These are phyloP conservation scores for Phthorimaea operculella DNA, from an alignment of 1,140 invertebrate species.

Conservation along the genomic window DNA sequence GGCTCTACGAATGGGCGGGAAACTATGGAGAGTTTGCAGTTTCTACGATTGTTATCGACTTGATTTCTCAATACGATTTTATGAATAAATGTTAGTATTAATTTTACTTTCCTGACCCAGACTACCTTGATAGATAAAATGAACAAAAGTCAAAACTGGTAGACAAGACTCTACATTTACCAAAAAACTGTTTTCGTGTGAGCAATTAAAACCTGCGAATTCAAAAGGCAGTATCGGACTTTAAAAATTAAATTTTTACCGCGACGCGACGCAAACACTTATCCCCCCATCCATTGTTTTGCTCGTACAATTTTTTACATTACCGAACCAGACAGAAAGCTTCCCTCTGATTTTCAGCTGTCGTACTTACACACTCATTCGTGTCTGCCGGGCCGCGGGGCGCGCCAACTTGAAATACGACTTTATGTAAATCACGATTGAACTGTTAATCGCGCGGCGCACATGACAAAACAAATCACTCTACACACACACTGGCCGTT, in stretches of 20 bases:
- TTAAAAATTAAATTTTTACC: no score
- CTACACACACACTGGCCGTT: constrained; percentile 25
- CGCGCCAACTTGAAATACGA: constrained; percentile 49
- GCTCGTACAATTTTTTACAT: not conserved
- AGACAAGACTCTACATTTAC: no score
- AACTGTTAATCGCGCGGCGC: constrained; percentile 45
- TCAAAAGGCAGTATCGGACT: no score
- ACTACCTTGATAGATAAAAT: no score
- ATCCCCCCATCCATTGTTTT: no score
- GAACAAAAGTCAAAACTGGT: no score
- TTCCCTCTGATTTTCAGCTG: constrained; percentile 48
- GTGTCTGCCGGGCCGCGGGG: constrained; percentile 19
- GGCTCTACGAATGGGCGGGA: constrained; percentile 56
- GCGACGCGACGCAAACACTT: no score
- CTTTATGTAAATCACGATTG: constrained; percentile 49
- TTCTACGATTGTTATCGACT: constrained; percentile 36
- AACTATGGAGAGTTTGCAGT: constrained; percentile 45
- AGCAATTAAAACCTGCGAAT: no score
- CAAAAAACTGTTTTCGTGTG: no score
- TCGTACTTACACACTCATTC: constrained; percentile 28
- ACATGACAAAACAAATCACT: constrained; percentile 42
- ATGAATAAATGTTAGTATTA: not conserved
- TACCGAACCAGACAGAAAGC: constrained; percentile 24
- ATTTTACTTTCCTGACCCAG: no score
- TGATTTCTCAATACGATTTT: constrained; percentile 5